phyloP scores from a whole-genome alignment of 1,140 invertebrate genomes.

The Calliphora vicina region DNA sequence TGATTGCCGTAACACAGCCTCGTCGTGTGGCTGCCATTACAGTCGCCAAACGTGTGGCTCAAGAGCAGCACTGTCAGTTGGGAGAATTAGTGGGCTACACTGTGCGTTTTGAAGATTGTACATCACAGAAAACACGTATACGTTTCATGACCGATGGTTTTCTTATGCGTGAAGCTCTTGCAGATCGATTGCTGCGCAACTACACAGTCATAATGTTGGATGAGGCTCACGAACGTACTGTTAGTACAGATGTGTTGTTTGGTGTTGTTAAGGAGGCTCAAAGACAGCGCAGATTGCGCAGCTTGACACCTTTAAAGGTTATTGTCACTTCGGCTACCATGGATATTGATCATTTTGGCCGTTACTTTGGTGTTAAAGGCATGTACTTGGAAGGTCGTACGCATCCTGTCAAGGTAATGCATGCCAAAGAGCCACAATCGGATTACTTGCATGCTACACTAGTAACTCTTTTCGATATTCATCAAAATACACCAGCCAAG shows the following conservation, averaged over 20 bases:
- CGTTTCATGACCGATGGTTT: constrained; percentile 93
- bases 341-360: constrained; percentile 91
- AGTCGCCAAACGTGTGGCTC: constrained; percentile 85
- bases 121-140: constrained; percentile 76
- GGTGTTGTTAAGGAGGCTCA: constrained; percentile 84
- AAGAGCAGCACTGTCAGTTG: constrained; percentile 77
- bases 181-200: constrained; percentile 70
- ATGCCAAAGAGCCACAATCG: constrained; percentile 78
- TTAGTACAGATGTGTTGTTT: constrained; percentile 94
- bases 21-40: constrained; percentile 92
- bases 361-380: constrained; percentile 88
- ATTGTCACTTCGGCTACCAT: constrained; percentile 95
- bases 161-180: constrained; percentile 84
- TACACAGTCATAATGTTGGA: constrained; percentile 92
- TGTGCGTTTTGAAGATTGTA: constrained; percentile 89
- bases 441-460: constrained; percentile 86
- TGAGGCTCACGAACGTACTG: constrained; percentile 96
- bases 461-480: constrained; percentile 91
- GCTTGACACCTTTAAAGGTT: constrained; percentile 72
- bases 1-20: constrained; percentile 87
- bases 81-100: constrained; percentile 72
- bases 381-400: constrained; percentile 91
- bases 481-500: constrained; percentile 82
- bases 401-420: constrained; percentile 82
- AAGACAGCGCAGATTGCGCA: constrained; percentile 71